phyloP scores from a whole-genome alignment of 2,797 vertebrate species.

The Gadopsis marmoratus region DNA sequence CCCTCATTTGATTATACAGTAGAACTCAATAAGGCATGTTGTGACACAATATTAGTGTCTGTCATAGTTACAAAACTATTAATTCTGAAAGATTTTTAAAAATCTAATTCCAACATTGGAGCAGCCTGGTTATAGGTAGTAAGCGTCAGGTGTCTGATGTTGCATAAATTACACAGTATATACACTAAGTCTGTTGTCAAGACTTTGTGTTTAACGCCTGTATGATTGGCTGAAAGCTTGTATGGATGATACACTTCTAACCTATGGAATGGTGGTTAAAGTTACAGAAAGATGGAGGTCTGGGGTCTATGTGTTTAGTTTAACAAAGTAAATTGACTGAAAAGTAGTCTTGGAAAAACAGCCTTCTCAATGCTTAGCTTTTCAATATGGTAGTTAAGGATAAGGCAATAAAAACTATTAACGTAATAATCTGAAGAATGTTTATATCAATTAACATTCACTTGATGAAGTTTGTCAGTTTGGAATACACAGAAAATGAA shows the following conservation, averaged over 20 bases:
- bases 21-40: conserved; percentile 6
- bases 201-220: no score
- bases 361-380: background rate
- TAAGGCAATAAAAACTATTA: background rate
- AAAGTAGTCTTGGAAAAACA: background rate
- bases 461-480: background rate
- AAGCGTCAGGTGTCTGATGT: background rate
- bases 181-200: no score
- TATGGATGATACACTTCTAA: background rate
- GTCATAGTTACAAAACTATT: background rate
- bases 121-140: background rate
- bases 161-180: background rate
- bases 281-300: background rate
- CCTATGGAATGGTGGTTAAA: background rate
- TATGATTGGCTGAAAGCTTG: background rate
- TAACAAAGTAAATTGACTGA: background rate
- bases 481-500: background rate
- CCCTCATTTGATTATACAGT: background rate
- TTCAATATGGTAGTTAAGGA: background rate
- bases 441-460: background rate
- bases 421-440: background rate
- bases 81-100: background rate
- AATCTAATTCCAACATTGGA: background rate
- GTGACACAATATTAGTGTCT: background rate
- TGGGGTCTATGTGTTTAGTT: no score